Percentiles rank a stretch among this genome's conserved stretches.
These are phyloP conservation scores for Alentia gelatinosa DNA, from an alignment of 2,888 invertebrate species.

Conservation along the genomic window DNA sequence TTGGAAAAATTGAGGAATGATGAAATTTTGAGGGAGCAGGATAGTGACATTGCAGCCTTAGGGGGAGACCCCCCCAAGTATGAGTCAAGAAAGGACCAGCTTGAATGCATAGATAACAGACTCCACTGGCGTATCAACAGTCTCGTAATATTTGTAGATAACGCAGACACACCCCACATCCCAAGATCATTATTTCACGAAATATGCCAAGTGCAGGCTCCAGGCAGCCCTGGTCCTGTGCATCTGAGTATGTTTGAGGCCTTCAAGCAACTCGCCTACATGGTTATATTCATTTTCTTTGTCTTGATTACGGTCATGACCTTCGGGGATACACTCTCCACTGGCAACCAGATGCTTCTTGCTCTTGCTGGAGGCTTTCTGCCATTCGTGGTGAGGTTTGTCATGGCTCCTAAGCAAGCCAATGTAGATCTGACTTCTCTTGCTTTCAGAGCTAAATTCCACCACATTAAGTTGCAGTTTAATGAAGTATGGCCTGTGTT, in stretches of 20 bases:
- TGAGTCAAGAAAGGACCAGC: background rate
- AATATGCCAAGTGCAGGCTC: conserved; percentile 73
- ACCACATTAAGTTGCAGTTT: conserved; percentile 75
- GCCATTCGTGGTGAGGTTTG: conserved; percentile 72
- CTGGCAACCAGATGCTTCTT: conserved; percentile 77
- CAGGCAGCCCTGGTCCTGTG: conserved; percentile 78
- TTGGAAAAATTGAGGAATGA: conserved; percentile 38
- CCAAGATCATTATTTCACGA: conserved; percentile 75
- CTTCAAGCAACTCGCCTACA: conserved; percentile 75
- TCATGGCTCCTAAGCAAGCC: conserved; percentile 16
- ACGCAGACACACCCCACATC: conserved; percentile 75
- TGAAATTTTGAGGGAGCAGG: background rate
- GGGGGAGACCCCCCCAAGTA: background rate
- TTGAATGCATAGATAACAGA: conserved; percentile 60
- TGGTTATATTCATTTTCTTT: conserved; percentile 76
- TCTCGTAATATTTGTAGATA: conserved; percentile 64
- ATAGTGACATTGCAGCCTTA: background rate
- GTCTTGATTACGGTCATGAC: conserved; percentile 78
- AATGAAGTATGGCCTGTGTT: conserved; percentile 77
- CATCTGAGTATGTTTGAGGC: conserved; percentile 75
- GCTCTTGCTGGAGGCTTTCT: conserved; percentile 77
- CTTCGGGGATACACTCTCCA: conserved; percentile 76
- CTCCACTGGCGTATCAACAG: conserved; percentile 63
- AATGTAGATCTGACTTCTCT: conserved; percentile 61
- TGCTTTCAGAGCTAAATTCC: conserved; percentile 77